phyloP scores from a whole-genome alignment of 2,113 vertebrate genomes.

The Pagrus major region DNA sequence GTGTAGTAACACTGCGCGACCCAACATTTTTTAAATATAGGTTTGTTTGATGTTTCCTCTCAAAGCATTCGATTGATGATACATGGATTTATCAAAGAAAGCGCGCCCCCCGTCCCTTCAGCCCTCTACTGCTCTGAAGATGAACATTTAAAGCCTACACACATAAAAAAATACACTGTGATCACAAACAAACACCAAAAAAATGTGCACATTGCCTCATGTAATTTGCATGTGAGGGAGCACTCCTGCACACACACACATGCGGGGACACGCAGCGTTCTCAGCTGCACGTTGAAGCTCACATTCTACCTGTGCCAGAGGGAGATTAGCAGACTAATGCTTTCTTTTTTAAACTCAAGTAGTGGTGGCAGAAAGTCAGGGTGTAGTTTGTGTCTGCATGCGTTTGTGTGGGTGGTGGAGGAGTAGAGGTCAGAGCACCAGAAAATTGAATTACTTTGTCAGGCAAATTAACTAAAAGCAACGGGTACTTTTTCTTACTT shows the following conservation, averaged over 20 bases:
- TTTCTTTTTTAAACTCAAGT: constrained; percentile 62
- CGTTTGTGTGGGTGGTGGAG: constrained; percentile 12
- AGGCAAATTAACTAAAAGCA: constrained; percentile 16
- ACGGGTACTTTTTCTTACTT: neutral
- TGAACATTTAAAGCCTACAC: neutral
- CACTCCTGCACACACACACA: neutral
- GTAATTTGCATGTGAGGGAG: constrained; percentile 13
- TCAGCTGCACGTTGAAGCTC: constrained; percentile 49
- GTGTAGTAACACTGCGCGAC: neutral
- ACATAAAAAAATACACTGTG: neutral
- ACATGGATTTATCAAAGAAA: constrained; percentile 4
- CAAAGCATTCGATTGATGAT: neutral
- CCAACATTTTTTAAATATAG: constrained; percentile 1
- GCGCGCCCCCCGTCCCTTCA: neutral
- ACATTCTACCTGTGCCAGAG: constrained; percentile 53
- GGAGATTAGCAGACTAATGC: constrained; percentile 74
- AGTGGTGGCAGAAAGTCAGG: constrained; percentile 18
- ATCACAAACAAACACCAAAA: neutral
- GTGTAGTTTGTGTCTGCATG: constrained; percentile 9
- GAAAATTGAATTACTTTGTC: neutral
- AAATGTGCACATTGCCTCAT: neutral
- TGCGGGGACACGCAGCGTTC: constrained; percentile 5
- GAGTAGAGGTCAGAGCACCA: neutral
- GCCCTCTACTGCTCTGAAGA: neutral
- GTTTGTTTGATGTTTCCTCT: constrained; percentile 4